A percentile compares a stretch with the other conserved stretches of the same genome.
phyloP scores from a whole-genome alignment of 1,140 invertebrate genomes.

The Heliconius himera region DNA sequence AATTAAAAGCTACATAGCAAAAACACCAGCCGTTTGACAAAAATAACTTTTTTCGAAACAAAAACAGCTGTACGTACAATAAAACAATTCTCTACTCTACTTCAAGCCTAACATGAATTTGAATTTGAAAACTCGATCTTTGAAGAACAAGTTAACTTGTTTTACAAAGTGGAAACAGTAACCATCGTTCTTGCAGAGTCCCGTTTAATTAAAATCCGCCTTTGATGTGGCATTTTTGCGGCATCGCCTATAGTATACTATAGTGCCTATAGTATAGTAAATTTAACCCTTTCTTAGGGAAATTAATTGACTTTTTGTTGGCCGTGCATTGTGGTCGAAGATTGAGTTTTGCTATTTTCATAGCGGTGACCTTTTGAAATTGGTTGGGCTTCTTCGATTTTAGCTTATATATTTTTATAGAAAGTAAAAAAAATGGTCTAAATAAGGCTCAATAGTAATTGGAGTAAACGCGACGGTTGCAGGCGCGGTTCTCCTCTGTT shows the following conservation, averaged over 20 bases:
- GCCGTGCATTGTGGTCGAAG: slow-evolving; percentile 30
- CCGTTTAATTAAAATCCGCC: slow-evolving; percentile 55
- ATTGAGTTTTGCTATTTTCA: slow-evolving; percentile 48
- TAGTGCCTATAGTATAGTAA: slow-evolving; percentile 43
- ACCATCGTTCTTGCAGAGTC: slow-evolving; percentile 35
- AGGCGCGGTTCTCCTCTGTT: too few relatives aligned
- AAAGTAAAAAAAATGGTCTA: not conserved
- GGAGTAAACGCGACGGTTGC: too few relatives aligned
- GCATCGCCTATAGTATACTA: slow-evolving; percentile 49
- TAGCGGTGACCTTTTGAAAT: slow-evolving; percentile 30
- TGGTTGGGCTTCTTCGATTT: slow-evolving; percentile 21
- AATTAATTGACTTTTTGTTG: slow-evolving; percentile 64
- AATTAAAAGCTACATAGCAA: too few relatives aligned
- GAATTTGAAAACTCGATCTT: slow-evolving; percentile 19
- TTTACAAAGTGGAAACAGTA: slow-evolving; percentile 31
- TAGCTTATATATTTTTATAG: not conserved
- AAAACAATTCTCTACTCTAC: slow-evolving; percentile 5
- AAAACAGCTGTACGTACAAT: not conserved
- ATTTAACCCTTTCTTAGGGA: slow-evolving; percentile 54
- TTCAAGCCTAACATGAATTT: slow-evolving; percentile 27
- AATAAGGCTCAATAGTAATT: too few relatives aligned
- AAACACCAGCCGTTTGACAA: not conserved
- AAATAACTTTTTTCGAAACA: not conserved
- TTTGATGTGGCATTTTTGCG: slow-evolving; percentile 57
- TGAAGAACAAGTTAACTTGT: slow-evolving; percentile 14